A percentile compares a stretch with the other conserved stretches of the same genome.
Evolutionary conservation across 2,797 vertebrate genomes (phyloP).

Genomic region (Furcifer pardalis): DNA sequence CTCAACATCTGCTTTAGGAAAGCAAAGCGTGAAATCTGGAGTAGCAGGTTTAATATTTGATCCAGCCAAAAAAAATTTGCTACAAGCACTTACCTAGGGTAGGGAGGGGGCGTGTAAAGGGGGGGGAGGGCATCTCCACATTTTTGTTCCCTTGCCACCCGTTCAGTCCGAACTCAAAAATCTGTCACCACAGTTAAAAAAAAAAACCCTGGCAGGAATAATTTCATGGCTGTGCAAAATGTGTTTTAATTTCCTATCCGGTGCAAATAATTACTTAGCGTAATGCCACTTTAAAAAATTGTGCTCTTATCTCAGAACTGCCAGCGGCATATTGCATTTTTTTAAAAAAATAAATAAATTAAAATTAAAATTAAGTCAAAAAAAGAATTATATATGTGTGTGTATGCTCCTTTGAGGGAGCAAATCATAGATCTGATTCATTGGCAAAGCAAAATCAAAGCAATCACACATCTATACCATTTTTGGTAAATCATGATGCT

Average conservation of each 20-base stretch:
- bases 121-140: slow-evolving; percentile 1
- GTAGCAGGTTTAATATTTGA: slow-evolving; percentile 84
- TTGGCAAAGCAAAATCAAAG: too few species aligned
- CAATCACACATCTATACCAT: too few species aligned
- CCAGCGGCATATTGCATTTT: slow-evolving; percentile 65
- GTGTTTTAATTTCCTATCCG: slow-evolving; percentile 80
- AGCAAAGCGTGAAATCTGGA: slow-evolving; percentile 82
- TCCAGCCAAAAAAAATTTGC: slow-evolving; percentile 78
- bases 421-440: too few species aligned
- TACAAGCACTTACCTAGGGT: slow-evolving; percentile 81
- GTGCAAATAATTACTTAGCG: slow-evolving; percentile 83
- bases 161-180: slow-evolving; percentile 72
- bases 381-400: slow-evolving; percentile 40
- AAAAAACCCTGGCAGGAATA: slow-evolving; percentile 75
- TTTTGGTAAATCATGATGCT: too few species aligned
- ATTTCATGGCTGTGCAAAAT: slow-evolving; percentile 80
- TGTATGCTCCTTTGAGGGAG: background rate
- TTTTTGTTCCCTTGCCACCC: slow-evolving; percentile 61
- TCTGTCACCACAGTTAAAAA: slow-evolving; percentile 75
- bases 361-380: slow-evolving; percentile 35
- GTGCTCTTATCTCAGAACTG: slow-evolving; percentile 74
- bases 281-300: slow-evolving; percentile 80
- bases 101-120: background rate
- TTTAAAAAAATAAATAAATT: background rate
- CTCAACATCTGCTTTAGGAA: slow-evolving; percentile 76